Evolutionary conservation across 2,113 vertebrate genomes (phyloP), one percentile per base, ranked within the genome.

Genomic region (Chionodraco myersi): DNA sequence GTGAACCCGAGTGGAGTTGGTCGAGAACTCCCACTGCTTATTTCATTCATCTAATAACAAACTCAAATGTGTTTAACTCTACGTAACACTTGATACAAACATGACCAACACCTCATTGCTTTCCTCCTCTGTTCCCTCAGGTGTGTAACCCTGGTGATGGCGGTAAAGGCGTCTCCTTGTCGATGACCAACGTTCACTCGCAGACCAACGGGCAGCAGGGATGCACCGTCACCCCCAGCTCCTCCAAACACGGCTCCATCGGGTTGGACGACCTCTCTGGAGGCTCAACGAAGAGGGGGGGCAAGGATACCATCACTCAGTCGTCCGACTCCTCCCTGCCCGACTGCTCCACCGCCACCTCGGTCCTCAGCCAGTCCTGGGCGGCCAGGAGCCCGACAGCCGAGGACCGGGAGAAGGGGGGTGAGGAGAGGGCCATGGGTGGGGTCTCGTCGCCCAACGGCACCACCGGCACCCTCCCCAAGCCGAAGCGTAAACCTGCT

Each of bases 171-270:
- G 88, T 92, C 34, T 93, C 96, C 61, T 90, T 97, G 93, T 96
- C 97, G 71, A 97, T 96, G 94, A 97, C 96, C 93, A 97, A 97
- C 6, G 96, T 98, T 63, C 97, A 99, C 94, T 99, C 97, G 0
- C 97, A 99, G 94, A 98, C 98, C 23, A 98, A 98, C 0, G 97
- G 97, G 88, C 95, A 96, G 26, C 97, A 97, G 92, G 96, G 96
- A 61, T 97, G 96, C 85, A 91, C 78, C 0, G 85, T 96, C 91
- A 93, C 96, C 14, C 97, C 94, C 63, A 97, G 97, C 6, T 23
- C 89, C 69, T 98, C 97, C 73, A 99, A 98, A 91, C 97, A 97
- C 59, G 96, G 95, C 84, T 96, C 91, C 9, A 48, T 93, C 11
- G 90, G 85, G 76, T 72, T 91, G 63, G 92, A 93, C 3, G 90